phyloP scores from a whole-genome alignment of 2,113 vertebrate species.

The Mugil cephalus region DNA sequence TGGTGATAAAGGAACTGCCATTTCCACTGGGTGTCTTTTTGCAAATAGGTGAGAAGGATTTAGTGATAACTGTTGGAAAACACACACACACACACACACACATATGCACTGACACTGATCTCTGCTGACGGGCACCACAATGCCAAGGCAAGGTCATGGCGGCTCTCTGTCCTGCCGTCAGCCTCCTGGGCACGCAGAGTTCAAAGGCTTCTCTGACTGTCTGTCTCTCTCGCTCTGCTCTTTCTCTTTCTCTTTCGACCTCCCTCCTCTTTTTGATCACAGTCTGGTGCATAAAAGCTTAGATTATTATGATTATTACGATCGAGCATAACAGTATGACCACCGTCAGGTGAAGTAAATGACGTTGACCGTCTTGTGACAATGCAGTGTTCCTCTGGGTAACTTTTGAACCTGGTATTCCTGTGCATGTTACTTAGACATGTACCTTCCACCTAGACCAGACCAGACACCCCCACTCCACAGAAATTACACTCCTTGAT shows the following conservation, averaged over 20 bases:
- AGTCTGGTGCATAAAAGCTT: neutral
- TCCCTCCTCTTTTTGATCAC: neutral
- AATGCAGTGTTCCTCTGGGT: no score
- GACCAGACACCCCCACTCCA: no score
- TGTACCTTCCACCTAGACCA: no score
- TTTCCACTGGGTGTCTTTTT: slow-evolving; percentile 4
- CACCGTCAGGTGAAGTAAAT: no score
- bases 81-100: slow-evolving; percentile 8
- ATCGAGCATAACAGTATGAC: no score
- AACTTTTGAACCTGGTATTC: no score
- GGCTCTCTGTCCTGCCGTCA: slow-evolving; percentile 50
- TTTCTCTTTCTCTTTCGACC: slow-evolving; percentile 14
- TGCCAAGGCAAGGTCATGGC: slow-evolving; percentile 64
- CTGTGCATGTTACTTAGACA: no score
- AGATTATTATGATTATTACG: neutral
- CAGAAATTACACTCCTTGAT: no score
- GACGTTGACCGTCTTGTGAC: no score
- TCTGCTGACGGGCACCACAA: slow-evolving; percentile 53
- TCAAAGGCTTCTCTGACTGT: slow-evolving; percentile 53
- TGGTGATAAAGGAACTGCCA: neutral
- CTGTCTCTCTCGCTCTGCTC: slow-evolving; percentile 2
- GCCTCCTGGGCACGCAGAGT: slow-evolving; percentile 59
- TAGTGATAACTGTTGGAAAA: slow-evolving; percentile 34
- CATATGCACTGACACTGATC: slow-evolving; percentile 45
- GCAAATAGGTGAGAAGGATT: slow-evolving; percentile 3